Conservation (phyloP, 2,888 invertebrate species). For the Tinea semifulvella region DNA sequence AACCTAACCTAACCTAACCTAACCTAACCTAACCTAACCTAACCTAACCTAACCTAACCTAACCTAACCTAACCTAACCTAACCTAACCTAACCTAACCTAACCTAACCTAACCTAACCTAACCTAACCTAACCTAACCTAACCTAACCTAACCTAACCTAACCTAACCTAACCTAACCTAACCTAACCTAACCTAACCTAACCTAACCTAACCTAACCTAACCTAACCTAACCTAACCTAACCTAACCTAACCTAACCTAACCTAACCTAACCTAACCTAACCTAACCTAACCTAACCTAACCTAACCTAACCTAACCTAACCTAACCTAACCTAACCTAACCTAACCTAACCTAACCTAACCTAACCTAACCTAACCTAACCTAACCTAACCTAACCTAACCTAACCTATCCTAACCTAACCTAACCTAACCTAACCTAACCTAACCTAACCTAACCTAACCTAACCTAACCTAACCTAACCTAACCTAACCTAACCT, state of each 20-base stretch:
- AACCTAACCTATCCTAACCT: conserved; percentile 12
- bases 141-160: conserved; percentile 14
- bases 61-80: conserved; percentile 13
- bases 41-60: conserved; percentile 12
- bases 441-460: conserved; percentile 13
- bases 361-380: conserved; percentile 14
- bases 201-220: conserved; percentile 15
- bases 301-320: conserved; percentile 14
- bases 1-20: not conserved
- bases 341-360: conserved; percentile 14
- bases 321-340: conserved; percentile 14
- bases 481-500: conserved; percentile 8
- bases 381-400: conserved; percentile 14
- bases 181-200: conserved; percentile 14
- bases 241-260: conserved; percentile 13
- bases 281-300: conserved; percentile 15
- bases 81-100: conserved; percentile 13
- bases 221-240: conserved; percentile 12
- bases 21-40: conserved; percentile 4
- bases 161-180: conserved; percentile 14
- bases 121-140: conserved; percentile 14
- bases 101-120: conserved; percentile 14
- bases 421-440: conserved; percentile 10
- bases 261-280: conserved; percentile 13
- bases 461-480: conserved; percentile 3